A percentile compares a stretch with the other conserved stretches of the same genome.
These are phyloP conservation scores for Genyomyrus donnyi DNA, from an alignment of 2,113 vertebrate species.

Conservation along the genomic window DNA sequence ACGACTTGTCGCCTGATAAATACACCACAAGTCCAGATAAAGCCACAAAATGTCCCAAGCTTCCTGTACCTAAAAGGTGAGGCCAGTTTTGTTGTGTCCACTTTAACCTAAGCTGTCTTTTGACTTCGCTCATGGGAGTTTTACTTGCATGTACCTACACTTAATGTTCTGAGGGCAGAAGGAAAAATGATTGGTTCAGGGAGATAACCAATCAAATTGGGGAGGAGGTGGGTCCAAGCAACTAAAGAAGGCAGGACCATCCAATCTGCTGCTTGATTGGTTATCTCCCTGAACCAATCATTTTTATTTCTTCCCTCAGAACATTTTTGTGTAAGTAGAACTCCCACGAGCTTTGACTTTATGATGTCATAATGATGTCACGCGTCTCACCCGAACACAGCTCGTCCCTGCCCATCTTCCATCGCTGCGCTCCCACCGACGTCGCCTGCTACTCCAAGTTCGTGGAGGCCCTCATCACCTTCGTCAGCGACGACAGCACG, in stretches of 20 bases:
- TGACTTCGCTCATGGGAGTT: too few relatives aligned
- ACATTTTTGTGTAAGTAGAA: too few relatives aligned
- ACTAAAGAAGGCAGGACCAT: too few relatives aligned
- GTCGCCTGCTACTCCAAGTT: constrained; percentile 88
- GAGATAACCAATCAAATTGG: too few relatives aligned
- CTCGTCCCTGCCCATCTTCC: constrained; percentile 78
- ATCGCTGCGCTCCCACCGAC: constrained; percentile 87
- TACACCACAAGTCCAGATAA: constrained; percentile 62
- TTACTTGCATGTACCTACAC: too few relatives aligned
- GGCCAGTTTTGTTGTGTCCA: constrained; percentile 13
- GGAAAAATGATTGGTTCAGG: too few relatives aligned
- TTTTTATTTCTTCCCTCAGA: too few relatives aligned
- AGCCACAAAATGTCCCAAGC: constrained; percentile 75
- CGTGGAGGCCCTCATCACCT: constrained; percentile 83
- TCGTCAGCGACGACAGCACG: constrained; percentile 90
- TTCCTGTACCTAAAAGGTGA: constrained; percentile 87
- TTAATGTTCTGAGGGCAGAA: too few relatives aligned
- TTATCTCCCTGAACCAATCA: too few relatives aligned
- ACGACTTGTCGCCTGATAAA: constrained; percentile 66
- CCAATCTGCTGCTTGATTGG: too few relatives aligned
- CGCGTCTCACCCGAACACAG: constrained; percentile 30
- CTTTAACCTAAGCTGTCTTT: too few relatives aligned
- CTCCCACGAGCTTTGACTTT: background rate
- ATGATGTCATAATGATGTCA: background rate
- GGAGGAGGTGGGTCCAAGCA: too few relatives aligned